Evolutionary conservation across 2,888 invertebrate species (phyloP), one percentile per base, ranked within the genome.

Genomic region (Xylota segnis): DNA sequence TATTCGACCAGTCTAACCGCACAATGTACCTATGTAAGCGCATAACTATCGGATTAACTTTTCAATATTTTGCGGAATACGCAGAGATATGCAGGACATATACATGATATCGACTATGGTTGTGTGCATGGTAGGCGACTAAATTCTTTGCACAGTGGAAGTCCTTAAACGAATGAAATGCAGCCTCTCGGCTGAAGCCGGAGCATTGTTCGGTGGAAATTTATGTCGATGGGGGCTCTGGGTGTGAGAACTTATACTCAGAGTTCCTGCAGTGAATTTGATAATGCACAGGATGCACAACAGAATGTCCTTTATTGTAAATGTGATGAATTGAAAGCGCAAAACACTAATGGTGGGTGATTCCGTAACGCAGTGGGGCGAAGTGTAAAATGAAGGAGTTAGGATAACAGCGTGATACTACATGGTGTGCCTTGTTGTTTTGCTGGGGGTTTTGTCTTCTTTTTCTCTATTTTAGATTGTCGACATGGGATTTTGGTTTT

Each of bases 161-260:
- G 66, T 50, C 66, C 50, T 59, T 50, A 59, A 29, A 16, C 47
- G 76, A 40, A n/a, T 12, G 34, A 54, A 58, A 65, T 12, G 40
- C 40, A 45, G 12, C 14, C 12, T 18, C 40, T 43, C 5, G n/a
- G 56, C 54, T 45, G 63, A 56, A 65, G 54, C 27, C 45, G 59
- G 59, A 40, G 58, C 76, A 76, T 68, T 68, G 66, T 76, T 76
- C 68, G 76, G 12, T 76, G 66, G 50, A 43, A 76, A 76, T 76
- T 76, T 68, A 76, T 76, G 76, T 68, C 56, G 75, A 56, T 65
- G 65, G 27, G 18, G 54, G 29, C 5, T 47, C 32, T 27, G 23
- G 9, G 9, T 34, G 66, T 9, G 37, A 10, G 37, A 5, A 16
- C 5, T 2, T 29, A 16, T 12, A 10, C 16, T 45, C 45, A 14